These are phyloP conservation scores for Aricia artaxerxes DNA, from an alignment of 2,888 invertebrate genomes.

Conservation along the genomic window DNA sequence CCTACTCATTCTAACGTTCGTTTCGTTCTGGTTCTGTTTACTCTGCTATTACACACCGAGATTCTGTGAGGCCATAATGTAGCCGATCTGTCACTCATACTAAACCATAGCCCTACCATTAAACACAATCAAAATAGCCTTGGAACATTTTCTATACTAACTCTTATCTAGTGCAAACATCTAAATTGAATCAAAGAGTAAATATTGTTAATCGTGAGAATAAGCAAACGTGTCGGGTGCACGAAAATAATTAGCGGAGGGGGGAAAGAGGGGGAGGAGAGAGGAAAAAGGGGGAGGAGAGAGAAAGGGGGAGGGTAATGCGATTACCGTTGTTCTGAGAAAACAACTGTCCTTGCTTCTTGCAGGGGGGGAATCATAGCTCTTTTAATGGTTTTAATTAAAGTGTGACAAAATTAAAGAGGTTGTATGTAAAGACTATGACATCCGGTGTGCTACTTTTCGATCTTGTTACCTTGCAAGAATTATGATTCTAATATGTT, in stretches of 20 bases:
- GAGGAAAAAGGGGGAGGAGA: background rate
- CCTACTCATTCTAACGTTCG: too few relatives aligned
- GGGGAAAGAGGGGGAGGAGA: background rate
- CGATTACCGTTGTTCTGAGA: background rate
- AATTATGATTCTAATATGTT: background rate
- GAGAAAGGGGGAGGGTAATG: background rate
- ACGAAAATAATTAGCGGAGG: constrained; percentile 2
- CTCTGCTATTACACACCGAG: too few relatives aligned
- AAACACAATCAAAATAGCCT: background rate
- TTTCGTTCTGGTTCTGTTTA: too few relatives aligned
- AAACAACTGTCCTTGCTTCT: constrained; percentile 12
- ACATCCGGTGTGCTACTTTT: background rate
- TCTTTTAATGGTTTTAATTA: constrained; percentile 23
- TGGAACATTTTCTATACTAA: background rate
- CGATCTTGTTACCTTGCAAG: background rate
- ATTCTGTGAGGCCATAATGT: background rate
- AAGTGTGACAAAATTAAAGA: constrained; percentile 4
- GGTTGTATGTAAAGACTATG: background rate
- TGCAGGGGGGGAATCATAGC: background rate
- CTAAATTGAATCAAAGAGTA: constrained; percentile 17
- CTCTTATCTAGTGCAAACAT: background rate
- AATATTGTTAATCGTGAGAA: constrained; percentile 19
- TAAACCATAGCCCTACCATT: background rate
- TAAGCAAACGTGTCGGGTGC: constrained; percentile 12
- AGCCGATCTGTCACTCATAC: background rate